Percentiles rank a stretch among this genome's conserved stretches.
Conservation (phyloP, 2,113 vertebrate species). For the Arenaria interpres region DNA sequence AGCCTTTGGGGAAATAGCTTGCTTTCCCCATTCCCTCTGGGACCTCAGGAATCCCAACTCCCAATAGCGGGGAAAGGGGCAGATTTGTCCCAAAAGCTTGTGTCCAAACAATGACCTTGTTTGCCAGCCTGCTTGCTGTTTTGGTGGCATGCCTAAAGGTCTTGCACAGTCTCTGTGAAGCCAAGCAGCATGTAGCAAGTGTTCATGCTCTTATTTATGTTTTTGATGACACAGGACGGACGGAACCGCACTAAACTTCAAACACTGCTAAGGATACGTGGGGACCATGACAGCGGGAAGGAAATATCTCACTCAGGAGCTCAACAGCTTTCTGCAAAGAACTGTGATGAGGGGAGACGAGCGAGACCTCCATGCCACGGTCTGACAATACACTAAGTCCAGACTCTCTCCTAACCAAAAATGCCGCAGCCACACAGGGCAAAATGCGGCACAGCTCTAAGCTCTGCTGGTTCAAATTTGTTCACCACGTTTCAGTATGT, state of each 20-base stretch:
- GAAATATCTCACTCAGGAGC: not conserved
- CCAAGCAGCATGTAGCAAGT: not conserved
- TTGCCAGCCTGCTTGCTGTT: not conserved
- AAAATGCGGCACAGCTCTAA: not conserved
- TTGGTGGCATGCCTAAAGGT: not conserved
- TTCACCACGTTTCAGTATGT: not conserved
- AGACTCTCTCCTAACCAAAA: not conserved
- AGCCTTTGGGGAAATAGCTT: not conserved
- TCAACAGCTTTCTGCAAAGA: not conserved
- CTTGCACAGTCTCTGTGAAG: not conserved
- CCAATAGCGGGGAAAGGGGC: accelerated
- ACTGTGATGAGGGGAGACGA: not conserved
- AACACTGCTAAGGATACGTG: not conserved
- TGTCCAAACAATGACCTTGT: not conserved
- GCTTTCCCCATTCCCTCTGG: not conserved
- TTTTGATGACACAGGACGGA: not conserved
- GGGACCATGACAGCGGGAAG: not conserved
- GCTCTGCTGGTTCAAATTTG: not conserved
- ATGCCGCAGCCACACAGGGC: accelerated
- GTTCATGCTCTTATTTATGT: not conserved
- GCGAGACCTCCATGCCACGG: accelerated
- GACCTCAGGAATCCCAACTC: not conserved
- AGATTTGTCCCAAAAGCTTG: not conserved
- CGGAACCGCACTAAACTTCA: not conserved
- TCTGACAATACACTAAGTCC: not conserved